These are phyloP conservation scores for Cataglyphis rosenhaueri DNA, from an alignment of 2,888 invertebrate species.

Conservation along the genomic window DNA sequence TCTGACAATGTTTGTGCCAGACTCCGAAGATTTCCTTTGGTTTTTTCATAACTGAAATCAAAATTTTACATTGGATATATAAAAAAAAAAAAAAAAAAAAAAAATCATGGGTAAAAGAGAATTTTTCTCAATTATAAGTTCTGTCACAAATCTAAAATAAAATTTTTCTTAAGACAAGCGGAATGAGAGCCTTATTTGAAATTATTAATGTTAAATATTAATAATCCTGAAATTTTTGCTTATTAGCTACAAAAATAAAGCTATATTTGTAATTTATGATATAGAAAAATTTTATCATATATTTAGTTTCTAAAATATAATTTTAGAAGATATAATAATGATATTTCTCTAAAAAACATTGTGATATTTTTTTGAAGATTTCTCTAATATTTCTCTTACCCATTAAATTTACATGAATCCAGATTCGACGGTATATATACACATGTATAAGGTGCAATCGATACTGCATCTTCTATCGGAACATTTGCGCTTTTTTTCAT, in stretches of 20 bases:
- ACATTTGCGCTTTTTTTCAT: not conserved
- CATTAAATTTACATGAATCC: conserved; percentile 67
- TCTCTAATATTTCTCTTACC: conserved; percentile 51
- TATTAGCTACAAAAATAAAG: not conserved
- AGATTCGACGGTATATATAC: conserved; percentile 71
- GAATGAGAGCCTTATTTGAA: not conserved
- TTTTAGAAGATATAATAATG: not conserved
- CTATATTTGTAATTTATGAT: not conserved
- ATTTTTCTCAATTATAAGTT: not conserved
- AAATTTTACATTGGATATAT: not conserved
- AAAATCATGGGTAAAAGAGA: not conserved
- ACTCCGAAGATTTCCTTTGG: not conserved
- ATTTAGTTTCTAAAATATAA: not conserved
- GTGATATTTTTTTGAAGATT: not conserved
- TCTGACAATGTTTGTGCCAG: not conserved
- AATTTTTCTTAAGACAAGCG: not conserved
- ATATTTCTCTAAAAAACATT: not conserved
- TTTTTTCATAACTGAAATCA: conserved; percentile 18
- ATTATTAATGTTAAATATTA: conserved; percentile 9
- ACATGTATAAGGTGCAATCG: conserved; percentile 60
- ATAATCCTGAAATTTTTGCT: not conserved
- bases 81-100: not conserved
- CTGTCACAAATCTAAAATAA: not conserved
- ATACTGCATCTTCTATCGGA: not conserved
- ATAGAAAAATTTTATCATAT: not conserved